A percentile compares a stretch with the other conserved stretches of the same genome.
phyloP scores from a whole-genome alignment of 2,113 vertebrate genomes.

The Pomatorhinus ruficollis region DNA sequence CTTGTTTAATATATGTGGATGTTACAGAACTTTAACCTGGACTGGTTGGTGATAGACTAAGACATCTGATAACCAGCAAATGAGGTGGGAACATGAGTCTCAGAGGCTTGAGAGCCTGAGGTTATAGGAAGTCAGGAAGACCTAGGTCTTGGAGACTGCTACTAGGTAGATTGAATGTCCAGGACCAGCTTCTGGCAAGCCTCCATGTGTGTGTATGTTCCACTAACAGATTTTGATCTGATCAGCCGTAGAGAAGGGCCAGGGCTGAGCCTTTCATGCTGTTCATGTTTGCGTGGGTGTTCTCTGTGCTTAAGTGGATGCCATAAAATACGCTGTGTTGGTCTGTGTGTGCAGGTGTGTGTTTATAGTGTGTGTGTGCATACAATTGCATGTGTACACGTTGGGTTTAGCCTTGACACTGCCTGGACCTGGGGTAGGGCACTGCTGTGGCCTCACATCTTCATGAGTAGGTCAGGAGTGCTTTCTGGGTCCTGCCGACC shows the following conservation, averaged over 20 bases:
- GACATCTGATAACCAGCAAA: not conserved
- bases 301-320: not conserved
- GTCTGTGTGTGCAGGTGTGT: not conserved
- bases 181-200: not conserved
- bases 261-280: accelerated
- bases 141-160: not conserved
- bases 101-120: not conserved
- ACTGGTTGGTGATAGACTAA: not conserved
- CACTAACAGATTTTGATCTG: not conserved
- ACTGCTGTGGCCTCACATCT: too few species aligned
- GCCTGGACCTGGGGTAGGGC: not conserved
- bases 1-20: not conserved
- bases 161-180: not conserved
- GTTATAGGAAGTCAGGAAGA: not conserved
- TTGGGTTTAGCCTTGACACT: not conserved
- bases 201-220: accelerated
- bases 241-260: not conserved
- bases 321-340: accelerated
- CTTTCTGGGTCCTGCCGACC: accelerated
- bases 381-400: accelerated
- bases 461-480: not conserved
- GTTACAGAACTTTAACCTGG: not conserved
- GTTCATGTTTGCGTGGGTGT: not conserved
- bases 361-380: not conserved
- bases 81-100: not conserved